A percentile compares a stretch with the other conserved stretches of the same genome.
Evolutionary conservation across 1,140 invertebrate genomes (phyloP).

Genomic region (Leptinotarsa texana): DNA sequence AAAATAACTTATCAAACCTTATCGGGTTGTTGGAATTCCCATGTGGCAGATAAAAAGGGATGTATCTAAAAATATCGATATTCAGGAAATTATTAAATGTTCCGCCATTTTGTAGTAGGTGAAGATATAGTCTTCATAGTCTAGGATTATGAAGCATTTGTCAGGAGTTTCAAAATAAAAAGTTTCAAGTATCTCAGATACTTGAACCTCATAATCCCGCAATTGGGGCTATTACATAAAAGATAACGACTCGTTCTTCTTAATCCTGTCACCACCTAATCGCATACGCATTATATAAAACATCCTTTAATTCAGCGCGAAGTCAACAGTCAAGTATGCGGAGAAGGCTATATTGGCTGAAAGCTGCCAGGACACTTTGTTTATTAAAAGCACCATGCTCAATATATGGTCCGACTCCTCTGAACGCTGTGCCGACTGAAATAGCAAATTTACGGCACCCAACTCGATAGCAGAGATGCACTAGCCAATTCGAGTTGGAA

Average conservation of each 20-base stretch:
- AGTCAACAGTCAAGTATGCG: constrained; percentile 7
- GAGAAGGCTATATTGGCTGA: constrained; percentile 27
- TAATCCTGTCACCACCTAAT: neutral
- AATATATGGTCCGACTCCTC: constrained; percentile 30
- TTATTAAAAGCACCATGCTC: constrained; percentile 30
- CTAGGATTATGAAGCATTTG: too few relatives aligned
- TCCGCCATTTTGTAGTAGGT: too few relatives aligned
- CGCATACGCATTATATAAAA: constrained; percentile 3
- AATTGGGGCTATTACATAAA: too few relatives aligned
- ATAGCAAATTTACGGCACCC: constrained; percentile 14
- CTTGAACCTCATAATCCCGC: too few relatives aligned
- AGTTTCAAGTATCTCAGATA: too few relatives aligned
- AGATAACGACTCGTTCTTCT: neutral
- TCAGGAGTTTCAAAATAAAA: too few relatives aligned
- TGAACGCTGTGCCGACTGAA: constrained; percentile 30
- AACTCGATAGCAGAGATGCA: neutral
- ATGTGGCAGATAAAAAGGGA: too few relatives aligned
- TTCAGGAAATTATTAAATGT: too few relatives aligned
- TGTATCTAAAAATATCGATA: too few relatives aligned
- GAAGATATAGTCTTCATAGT: too few relatives aligned
- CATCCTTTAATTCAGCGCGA: constrained; percentile 22
- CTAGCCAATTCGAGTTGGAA: neutral
- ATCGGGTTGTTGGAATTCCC: too few relatives aligned
- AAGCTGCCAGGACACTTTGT: constrained; percentile 31
- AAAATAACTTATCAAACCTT: too few relatives aligned